phyloP scores from a whole-genome alignment of 2,113 vertebrate species.

The Taurulus bubalis region DNA sequence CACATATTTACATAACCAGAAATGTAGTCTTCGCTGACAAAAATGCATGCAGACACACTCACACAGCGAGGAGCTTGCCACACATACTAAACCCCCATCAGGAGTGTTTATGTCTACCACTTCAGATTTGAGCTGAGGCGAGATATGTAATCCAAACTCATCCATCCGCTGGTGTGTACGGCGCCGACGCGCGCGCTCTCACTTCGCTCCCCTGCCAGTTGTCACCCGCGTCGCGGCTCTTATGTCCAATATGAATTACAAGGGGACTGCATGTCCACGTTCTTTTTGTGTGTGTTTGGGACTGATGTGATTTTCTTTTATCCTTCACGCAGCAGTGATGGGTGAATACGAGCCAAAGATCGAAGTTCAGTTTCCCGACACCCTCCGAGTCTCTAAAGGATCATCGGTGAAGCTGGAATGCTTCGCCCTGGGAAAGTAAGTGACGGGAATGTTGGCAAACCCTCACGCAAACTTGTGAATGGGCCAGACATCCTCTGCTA shows the following conservation, averaged over 20 bases:
- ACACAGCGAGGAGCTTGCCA: slow-evolving; percentile 32
- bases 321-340: slow-evolving; percentile 87
- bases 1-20: slow-evolving; percentile 63
- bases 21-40: slow-evolving; percentile 33
- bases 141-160: slow-evolving; percentile 67
- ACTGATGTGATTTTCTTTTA: slow-evolving; percentile 44
- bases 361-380: slow-evolving; percentile 89
- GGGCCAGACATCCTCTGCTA: neutral
- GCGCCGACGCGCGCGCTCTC: slow-evolving; percentile 2
- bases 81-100: slow-evolving; percentile 50
- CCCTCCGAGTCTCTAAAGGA: slow-evolving; percentile 83
- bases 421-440: slow-evolving; percentile 96
- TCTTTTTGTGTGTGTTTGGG: slow-evolving; percentile 29
- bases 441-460: slow-evolving; percentile 29
- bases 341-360: slow-evolving; percentile 95
- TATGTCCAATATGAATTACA: slow-evolving; percentile 31
- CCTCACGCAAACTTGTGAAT: slow-evolving; percentile 7
- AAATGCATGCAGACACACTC: slow-evolving; percentile 18
- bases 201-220: slow-evolving; percentile 17
- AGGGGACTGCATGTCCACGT: slow-evolving; percentile 1
- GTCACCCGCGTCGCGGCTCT: slow-evolving; percentile 10
- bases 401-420: slow-evolving; percentile 91
- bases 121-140: slow-evolving; percentile 54
- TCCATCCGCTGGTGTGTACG: slow-evolving; percentile 40
- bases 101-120: slow-evolving; percentile 44